Percentiles rank a stretch among this genome's conserved stretches.
Evolutionary conservation across 1,140 invertebrate species (phyloP).

Genomic region (Drosophila punjabiensis): DNA sequence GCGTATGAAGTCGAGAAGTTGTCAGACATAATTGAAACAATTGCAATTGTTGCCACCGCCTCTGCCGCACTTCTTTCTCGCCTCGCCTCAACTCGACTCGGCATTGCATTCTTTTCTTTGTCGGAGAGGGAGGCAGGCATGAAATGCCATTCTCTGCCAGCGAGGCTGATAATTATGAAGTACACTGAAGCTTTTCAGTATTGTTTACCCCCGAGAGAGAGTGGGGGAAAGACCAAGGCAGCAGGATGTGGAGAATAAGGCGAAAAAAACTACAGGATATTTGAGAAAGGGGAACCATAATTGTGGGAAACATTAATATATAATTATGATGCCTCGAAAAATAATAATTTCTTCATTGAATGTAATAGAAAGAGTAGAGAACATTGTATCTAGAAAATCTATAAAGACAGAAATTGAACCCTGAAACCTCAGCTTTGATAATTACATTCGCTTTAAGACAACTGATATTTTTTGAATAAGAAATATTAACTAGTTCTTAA

Average conservation of each 20-base stretch:
- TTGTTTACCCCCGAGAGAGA: not conserved
- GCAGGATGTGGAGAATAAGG: not conserved
- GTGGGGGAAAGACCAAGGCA: too few species aligned
- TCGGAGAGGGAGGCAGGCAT: constrained; percentile 16
- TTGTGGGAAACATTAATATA: not conserved
- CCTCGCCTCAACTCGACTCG: constrained; percentile 12
- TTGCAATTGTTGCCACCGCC: constrained; percentile 58
- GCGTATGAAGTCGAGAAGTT: constrained; percentile 52
- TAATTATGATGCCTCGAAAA: not conserved
- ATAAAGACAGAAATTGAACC: not conserved
- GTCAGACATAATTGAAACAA: constrained; percentile 74
- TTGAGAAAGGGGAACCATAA: not conserved
- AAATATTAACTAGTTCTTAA: too few species aligned
- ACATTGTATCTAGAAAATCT: not conserved
- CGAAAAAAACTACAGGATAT: not conserved
- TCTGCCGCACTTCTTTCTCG: constrained; percentile 13
- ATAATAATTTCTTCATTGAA: too few species aligned
- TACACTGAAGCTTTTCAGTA: constrained; percentile 25
- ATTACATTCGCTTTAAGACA: not conserved
- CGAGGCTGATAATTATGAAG: constrained; percentile 34
- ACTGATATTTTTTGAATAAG: not conserved
- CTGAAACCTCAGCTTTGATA: too few species aligned
- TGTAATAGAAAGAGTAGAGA: too few species aligned
- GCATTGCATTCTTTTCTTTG: constrained; percentile 14
- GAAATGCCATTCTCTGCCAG: constrained; percentile 36